phyloP scores from a whole-genome alignment of 2,113 vertebrate species.

The Urocitellus parryii region DNA sequence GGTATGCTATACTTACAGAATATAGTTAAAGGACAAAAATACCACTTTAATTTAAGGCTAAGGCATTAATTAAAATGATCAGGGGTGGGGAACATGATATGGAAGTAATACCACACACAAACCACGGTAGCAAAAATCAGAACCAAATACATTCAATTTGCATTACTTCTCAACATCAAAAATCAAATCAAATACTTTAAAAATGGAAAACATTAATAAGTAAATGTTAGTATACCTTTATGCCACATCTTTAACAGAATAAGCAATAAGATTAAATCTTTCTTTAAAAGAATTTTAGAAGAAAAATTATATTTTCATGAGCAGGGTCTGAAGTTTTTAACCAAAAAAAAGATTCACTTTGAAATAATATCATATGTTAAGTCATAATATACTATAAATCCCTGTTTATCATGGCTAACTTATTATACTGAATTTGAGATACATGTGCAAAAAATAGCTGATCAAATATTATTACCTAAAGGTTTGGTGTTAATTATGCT shows the following conservation, averaged over 20 bases:
- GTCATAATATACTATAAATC: conserved; percentile 69
- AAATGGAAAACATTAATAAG: background rate
- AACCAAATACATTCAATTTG: background rate
- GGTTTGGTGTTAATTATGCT: background rate
- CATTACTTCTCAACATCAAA: background rate
- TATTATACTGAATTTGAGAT: conserved; percentile 47
- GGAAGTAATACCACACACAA: background rate
- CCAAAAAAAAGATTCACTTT: background rate
- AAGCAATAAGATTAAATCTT: background rate
- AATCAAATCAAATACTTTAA: background rate
- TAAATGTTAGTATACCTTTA: background rate
- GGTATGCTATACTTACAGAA: background rate
- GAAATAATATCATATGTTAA: conserved; percentile 64
- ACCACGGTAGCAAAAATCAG: background rate
- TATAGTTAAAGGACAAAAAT: background rate
- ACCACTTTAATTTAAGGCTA: conserved; percentile 4
- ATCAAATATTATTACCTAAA: conserved; percentile 10
- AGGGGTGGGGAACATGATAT: background rate
- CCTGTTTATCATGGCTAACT: conserved; percentile 75
- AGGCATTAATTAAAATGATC: background rate
- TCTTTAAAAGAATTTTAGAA: background rate
- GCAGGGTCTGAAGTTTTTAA: background rate
- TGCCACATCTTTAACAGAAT: background rate
- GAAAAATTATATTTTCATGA: background rate
- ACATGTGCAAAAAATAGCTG: background rate